Evolutionary conservation across 2,113 vertebrate genomes (phyloP), one percentile per base, ranked within the genome.

Genomic region (Chaetodon auriga): DNA sequence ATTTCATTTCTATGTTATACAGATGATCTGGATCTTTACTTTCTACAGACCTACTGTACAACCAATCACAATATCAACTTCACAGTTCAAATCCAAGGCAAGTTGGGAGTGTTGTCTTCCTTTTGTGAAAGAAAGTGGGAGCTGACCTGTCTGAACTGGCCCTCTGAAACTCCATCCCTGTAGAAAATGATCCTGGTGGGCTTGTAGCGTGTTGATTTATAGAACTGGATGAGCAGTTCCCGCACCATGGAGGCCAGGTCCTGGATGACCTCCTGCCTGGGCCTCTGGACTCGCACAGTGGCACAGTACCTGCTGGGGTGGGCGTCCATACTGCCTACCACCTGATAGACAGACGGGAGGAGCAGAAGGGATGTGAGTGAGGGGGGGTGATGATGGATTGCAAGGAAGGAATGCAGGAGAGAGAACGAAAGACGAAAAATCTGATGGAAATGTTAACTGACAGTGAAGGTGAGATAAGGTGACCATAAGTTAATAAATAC

Each of bases 101-200:
- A 41, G 8, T 7, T 8, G 38, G 2, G 43, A 66, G 45, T 25
- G 41, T 25, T 65, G 11, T 41, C 38, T 8, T 41, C 35, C 1
- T 55, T 60, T 35, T 35, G 14, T 41, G 5, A 68, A 46, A 46
- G 0, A 0, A 41, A 18, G 3, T 10, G 13, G 30, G 21, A 35
- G 55, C 92, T 66, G 64, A 99, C 98, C 98, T 99, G 98, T 95
- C 98, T 96, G 93, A 99, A 99, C 87, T 99, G 98, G 82, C 98
- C 98, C 90, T 99, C 98, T 75, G 98, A 99, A 84, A 99, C 98
- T 5, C 95, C 95, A 57, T 96, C 95, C 87, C 95, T 91, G 93
- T 99, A 99, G 95, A 99, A 99, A 95, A 99, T 99, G 92, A 99
- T 99, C 3, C 98, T 93, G 3, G 98, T 99, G 92, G 98, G 98